Evolutionary conservation across 1,140 invertebrate species (phyloP).

Genomic region (Nautilus pompilius): DNA sequence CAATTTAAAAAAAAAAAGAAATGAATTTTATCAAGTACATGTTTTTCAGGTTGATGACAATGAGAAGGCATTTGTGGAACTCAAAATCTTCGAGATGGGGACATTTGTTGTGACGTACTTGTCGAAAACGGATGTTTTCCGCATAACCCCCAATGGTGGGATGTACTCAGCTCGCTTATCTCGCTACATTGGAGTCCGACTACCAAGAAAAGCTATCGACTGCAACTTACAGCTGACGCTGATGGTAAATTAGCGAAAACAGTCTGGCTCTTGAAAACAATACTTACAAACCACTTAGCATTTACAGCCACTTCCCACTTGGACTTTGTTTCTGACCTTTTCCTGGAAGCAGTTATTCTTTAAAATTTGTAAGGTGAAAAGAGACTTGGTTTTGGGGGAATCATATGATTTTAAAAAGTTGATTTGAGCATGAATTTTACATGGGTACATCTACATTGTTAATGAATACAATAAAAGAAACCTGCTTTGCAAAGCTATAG

Average conservation of each 20-base stretch:
- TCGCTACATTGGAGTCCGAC: constrained; percentile 33
- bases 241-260: background rate
- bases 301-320: no score
- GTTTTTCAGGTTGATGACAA: constrained; percentile 6
- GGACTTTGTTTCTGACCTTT: background rate
- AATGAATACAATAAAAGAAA: no score
- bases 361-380: no score
- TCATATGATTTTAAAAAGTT: no score
- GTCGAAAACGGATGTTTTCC: constrained; percentile 30
- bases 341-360: background rate
- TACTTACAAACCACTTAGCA: no score
- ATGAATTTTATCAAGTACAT: background rate
- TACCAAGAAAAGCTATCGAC: constrained; percentile 39
- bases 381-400: no score
- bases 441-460: no score
- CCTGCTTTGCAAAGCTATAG: no score
- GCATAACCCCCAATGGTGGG: constrained; percentile 33
- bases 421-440: no score
- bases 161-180: constrained; percentile 34
- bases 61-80: constrained; percentile 24
- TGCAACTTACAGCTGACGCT: constrained; percentile 12
- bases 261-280: no score
- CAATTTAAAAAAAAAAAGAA: background rate
- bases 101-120: constrained; percentile 42
- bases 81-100: constrained; percentile 34